Evolutionary conservation across 2,113 vertebrate genomes (phyloP).

Genomic region (Silurus glanis): DNA sequence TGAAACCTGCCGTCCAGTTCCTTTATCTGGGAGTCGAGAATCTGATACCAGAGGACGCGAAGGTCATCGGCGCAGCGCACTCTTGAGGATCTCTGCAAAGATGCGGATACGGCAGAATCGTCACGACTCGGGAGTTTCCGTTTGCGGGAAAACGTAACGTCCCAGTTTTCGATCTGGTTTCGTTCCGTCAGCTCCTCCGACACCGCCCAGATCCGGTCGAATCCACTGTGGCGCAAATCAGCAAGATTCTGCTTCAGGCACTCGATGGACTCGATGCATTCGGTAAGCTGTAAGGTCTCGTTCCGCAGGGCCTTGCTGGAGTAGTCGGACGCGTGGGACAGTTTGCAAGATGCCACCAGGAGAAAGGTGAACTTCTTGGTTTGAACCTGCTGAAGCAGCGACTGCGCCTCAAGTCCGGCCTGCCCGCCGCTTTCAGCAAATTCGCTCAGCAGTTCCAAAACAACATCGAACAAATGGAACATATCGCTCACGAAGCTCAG

Average conservation of each 20-base stretch:
- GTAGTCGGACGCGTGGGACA: neutral
- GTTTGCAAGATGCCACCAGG: conserved; percentile 18
- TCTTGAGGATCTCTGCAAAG: conserved; percentile 1
- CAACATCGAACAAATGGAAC: neutral
- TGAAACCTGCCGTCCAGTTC: conserved; percentile 42
- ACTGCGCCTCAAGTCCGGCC: conserved; percentile 15
- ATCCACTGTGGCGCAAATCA: neutral
- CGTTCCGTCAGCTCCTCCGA: neutral
- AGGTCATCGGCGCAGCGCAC: conserved; percentile 15
- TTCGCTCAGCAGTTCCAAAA: neutral
- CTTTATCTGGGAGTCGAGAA: conserved; percentile 31
- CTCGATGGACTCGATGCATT: conserved; percentile 18
- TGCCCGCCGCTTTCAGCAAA: neutral
- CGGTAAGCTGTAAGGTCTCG: neutral
- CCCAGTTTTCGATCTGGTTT: conserved; percentile 38
- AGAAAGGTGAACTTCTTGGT: conserved; percentile 42
- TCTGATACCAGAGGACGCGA: neutral
- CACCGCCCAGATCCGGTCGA: neutral
- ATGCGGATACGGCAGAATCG: neutral
- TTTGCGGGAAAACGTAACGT: neutral
- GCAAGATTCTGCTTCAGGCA: conserved; percentile 24
- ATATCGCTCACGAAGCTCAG: neutral
- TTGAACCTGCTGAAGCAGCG: conserved; percentile 45
- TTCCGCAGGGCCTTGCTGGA: conserved; percentile 26
- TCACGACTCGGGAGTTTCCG: conserved; percentile 17